Evolutionary conservation across 2,113 vertebrate genomes (phyloP).

Genomic region (Sprattus sprattus): DNA sequence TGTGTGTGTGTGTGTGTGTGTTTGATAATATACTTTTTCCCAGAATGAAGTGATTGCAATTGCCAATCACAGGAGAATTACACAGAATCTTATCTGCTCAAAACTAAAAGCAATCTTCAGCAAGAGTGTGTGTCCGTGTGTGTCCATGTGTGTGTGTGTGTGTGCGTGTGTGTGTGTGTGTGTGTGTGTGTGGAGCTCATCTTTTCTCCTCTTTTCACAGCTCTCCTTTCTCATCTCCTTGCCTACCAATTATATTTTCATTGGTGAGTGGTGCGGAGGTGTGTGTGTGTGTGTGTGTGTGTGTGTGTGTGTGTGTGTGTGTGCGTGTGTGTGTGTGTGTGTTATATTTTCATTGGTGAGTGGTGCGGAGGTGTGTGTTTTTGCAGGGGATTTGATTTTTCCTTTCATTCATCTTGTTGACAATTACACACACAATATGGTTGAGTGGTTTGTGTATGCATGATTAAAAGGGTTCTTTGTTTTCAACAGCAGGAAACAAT

Average conservation of each 20-base stretch:
- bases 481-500: too few species aligned
- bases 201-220: background rate
- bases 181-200: background rate
- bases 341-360: too few species aligned
- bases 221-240: background rate
- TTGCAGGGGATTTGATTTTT: background rate
- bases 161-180: constrained; percentile 23
- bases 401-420: background rate
- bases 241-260: background rate
- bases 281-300: background rate
- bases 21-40: too few species aligned
- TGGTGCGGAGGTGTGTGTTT: background rate
- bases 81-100: too few species aligned
- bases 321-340: too few species aligned
- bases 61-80: too few species aligned
- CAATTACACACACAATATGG: background rate
- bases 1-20: too few species aligned
- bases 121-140: background rate
- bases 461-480: too few species aligned
- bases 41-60: too few species aligned
- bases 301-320: background rate
- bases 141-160: constrained; percentile 26
- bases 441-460: too few species aligned
- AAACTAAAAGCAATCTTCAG: too few species aligned
- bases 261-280: background rate